Base-by-base conservation (phyloP, 2,113 vertebrate genomes). In the Notechis scutatus region DNA sequence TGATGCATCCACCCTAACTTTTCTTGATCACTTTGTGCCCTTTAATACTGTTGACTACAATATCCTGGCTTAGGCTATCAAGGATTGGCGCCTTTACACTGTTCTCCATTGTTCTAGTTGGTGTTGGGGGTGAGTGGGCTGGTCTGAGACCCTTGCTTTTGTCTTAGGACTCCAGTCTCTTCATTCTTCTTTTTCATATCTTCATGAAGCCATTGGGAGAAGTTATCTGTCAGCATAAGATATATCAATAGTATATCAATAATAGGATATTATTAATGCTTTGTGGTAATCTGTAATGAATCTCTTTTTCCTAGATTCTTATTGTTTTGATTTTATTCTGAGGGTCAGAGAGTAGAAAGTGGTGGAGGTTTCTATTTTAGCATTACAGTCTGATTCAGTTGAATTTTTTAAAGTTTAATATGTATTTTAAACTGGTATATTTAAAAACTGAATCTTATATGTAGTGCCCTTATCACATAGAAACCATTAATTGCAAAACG, bases 401-500 rank as follows among this genome's bases (percentile, higher is more conserved):
- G 20, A 34, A 55, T 21, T 64, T 90, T 59, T 50, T 50, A 34
- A 59, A 59, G 52, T 34, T 89, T 88, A 74, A 81, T 34, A 57
- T 85, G n/a, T 47, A 12, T 42, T n/a, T 89, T 56, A 18, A 89
- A 12, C 6, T 21, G 34, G 24, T 34, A 74, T 89, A 74, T 88
- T n/a, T 56, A 23, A 91, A 59, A n/a, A 34, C 21, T n/a, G 3
- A 42, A 89, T 92, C 26, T 55, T 92, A 15, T 26, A 18, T 39
- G 5, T 87, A 23, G 3, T 39, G 14, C 54, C 29, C 54, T 45
- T 92, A 15, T 90, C 47, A 45, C 47, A 89, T 54, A 69, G 2
- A 90, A 12, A 34, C 91, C 23, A 93, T 95, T 39, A 94, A 23
- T 42, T 59, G 23, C 88, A 54, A 59, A 95, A 93, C 34, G 7